Evolutionary conservation across 2,797 vertebrate genomes (phyloP), one percentile per base, ranked within the genome.

Genomic region (Urophycis tenuis): DNA sequence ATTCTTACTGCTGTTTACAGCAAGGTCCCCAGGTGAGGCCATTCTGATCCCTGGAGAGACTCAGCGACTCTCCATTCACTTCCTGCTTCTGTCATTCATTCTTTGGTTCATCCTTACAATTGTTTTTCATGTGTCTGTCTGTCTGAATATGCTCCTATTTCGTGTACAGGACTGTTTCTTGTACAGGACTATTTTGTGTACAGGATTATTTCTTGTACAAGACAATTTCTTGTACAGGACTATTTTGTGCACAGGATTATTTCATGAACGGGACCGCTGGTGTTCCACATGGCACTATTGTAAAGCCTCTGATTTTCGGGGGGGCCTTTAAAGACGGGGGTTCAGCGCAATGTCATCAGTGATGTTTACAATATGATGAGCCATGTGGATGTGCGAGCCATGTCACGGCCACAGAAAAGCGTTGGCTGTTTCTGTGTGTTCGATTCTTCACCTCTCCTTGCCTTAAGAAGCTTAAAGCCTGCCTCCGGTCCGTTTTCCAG

Each of bases 21-120:
- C 87, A 84, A 90, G 86, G 89, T 92, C 91, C 87, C 91, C 91
- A 91, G 89, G 90, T 92, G 91, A 92, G 90, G 82, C 81, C 79
- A 80, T 83, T 85, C 81, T 87, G 78, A 88, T 78, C 75, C 85
- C 83, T n/a, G 29, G 85, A 87, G 80, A 83, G 79, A 89, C 86
- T 79, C 74, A 29, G 69, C 76, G 78, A 83, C 81, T 87, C 83
- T 72, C 80, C 77, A 72, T 53, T 81, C 78, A 77, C 64, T 31
- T 80, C 36, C 69, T 33, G 32, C 31, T 33, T 31, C 69, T 31
- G 10, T 33, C 69, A 32, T n/a, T 45, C 8, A 22, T 36, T 5
- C 39, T 8, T 53, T 74, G 34, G 36, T 77, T 71, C 69, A 64
- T 75, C 4, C 71, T 77, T n/a, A 3, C 10, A 25, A 25, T 29